A percentile compares a stretch with the other conserved stretches of the same genome.
phyloP scores from a whole-genome alignment of 2,113 vertebrate species.

The Bagarius yarrelli region DNA sequence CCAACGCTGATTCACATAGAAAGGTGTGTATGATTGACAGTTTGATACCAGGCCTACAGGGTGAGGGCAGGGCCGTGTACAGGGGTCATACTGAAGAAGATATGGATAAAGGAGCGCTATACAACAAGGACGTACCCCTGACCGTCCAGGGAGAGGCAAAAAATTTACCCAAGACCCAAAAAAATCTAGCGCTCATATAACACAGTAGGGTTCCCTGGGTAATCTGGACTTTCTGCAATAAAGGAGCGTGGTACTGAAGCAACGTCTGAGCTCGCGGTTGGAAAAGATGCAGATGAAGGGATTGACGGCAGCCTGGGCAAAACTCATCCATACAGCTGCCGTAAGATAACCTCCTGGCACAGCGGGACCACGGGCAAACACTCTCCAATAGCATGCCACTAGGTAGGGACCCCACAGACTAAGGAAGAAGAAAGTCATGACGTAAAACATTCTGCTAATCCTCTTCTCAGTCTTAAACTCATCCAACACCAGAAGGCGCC shows the following conservation, averaged over 20 bases:
- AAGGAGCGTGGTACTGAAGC: constrained; percentile 99
- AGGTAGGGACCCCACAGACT: constrained; percentile 97
- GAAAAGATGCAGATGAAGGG: constrained; percentile 99
- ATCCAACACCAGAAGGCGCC: constrained; percentile 95
- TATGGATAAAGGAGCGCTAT: constrained; percentile 63
- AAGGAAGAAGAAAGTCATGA: constrained; percentile 99
- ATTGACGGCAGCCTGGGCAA: constrained; percentile 99
- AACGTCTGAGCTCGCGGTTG: constrained; percentile 99
- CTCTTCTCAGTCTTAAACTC: constrained; percentile 99
- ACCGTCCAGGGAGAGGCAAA: constrained; percentile 61
- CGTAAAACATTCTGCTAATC: constrained; percentile 99
- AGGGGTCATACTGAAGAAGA: constrained; percentile 49
- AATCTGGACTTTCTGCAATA: constrained; percentile 99
- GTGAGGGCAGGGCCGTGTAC: constrained; percentile 45
- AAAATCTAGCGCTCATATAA: constrained; percentile 91
- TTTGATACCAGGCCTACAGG: constrained; percentile 62
- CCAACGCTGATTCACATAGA: constrained; percentile 57
- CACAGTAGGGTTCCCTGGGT: constrained; percentile 99
- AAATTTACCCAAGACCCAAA: constrained; percentile 52
- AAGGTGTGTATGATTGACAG: constrained; percentile 60
- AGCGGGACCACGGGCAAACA: constrained; percentile 92
- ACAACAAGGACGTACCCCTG: constrained; percentile 66
- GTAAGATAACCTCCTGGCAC: constrained; percentile 98
- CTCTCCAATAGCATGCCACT: constrained; percentile 98
- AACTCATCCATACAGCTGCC: constrained; percentile 99